Evolutionary conservation across 2,888 invertebrate genomes (phyloP).

Genomic region (Drosophila mimica): DNA sequence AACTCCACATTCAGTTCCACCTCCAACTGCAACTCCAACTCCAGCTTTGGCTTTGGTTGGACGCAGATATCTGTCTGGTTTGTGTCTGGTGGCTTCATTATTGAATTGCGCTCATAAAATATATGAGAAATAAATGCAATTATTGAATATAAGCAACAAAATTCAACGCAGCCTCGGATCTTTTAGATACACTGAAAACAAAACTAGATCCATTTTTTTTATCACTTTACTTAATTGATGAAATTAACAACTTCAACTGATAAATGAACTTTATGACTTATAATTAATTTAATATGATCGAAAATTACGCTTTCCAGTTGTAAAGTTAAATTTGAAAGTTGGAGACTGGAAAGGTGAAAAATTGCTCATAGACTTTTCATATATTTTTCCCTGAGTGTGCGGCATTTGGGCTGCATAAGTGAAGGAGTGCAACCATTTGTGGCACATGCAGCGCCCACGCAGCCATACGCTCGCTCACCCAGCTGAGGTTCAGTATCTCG

Average conservation of each 20-base stretch:
- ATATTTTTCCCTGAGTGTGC: slow-evolving; percentile 40
- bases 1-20: background rate
- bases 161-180: slow-evolving; percentile 13
- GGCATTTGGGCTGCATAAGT: slow-evolving; percentile 17
- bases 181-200: slow-evolving; percentile 29
- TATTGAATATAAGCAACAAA: slow-evolving; percentile 66
- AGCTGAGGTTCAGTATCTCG: slow-evolving; percentile 13
- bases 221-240: background rate
- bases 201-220: background rate
- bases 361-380: background rate
- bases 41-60: slow-evolving; percentile 3
- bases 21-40: background rate
- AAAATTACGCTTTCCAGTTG: too few relatives aligned
- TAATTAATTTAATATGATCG: background rate
- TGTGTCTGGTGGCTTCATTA: slow-evolving; percentile 61
- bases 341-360: background rate
- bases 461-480: slow-evolving; percentile 29
- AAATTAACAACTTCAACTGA: background rate
- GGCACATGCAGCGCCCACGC: slow-evolving; percentile 59
- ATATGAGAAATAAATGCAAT: slow-evolving; percentile 79
- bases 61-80: slow-evolving; percentile 4
- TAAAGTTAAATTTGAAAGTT: background rate
- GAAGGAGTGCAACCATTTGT: slow-evolving; percentile 45
- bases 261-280: background rate
- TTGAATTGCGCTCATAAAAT: slow-evolving; percentile 70